Conservation (phyloP, 2,888 invertebrate species). For the Torymus auratus region DNA sequence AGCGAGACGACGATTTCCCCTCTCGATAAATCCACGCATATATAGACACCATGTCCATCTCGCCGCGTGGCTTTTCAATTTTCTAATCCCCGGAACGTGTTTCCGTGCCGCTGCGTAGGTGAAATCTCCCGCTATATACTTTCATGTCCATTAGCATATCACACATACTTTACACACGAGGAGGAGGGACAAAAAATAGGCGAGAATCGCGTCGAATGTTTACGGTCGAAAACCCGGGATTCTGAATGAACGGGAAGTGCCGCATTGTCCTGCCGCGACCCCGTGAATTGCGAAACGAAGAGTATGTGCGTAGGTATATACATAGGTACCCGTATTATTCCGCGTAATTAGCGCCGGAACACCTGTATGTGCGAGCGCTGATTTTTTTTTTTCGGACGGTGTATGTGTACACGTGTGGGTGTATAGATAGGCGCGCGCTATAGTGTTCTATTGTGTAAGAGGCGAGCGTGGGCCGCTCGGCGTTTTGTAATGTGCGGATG, state of each 20-base stretch:
- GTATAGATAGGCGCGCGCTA: too few relatives aligned
- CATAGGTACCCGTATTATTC: background rate
- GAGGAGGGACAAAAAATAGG: background rate
- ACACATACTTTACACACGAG: too few relatives aligned
- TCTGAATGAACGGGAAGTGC: constrained; percentile 48
- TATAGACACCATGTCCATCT: background rate
- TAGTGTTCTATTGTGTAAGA: too few relatives aligned
- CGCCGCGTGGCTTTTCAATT: constrained; percentile 1
- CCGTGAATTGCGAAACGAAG: constrained; percentile 29
- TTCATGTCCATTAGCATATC: background rate
- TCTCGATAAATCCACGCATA: too few relatives aligned
- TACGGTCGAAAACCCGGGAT: constrained; percentile 34
- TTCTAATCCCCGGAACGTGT: constrained; percentile 3
- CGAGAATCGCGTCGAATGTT: background rate
- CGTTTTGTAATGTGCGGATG: too few relatives aligned
- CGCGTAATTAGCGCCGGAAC: background rate
- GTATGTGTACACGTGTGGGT: too few relatives aligned
- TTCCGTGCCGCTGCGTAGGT: background rate
- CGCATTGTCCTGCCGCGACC: constrained; percentile 7
- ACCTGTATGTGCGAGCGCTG: too few relatives aligned
- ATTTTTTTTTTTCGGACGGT: too few relatives aligned
- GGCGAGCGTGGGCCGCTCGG: too few relatives aligned
- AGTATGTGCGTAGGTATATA: too few relatives aligned
- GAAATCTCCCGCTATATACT: background rate
- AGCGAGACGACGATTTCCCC: too few relatives aligned